Base-by-base conservation (phyloP, 1,140 invertebrate species). In the Riptortus pedestris region DNA sequence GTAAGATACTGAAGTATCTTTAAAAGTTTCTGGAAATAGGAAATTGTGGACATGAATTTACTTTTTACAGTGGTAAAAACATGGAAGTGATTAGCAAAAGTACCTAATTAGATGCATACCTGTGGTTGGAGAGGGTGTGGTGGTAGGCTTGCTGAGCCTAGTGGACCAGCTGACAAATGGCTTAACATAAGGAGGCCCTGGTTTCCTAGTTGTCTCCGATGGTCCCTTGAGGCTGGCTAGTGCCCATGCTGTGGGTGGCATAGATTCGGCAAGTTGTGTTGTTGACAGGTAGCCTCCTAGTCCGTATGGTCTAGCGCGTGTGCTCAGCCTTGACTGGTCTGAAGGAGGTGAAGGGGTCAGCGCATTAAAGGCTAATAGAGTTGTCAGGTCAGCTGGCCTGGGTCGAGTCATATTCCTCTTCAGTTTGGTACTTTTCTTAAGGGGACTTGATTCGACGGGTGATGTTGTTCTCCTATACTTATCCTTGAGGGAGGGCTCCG, bases 81-180 rank as follows among this genome's bases (percentile, higher is more conserved):
- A n/a, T n/a, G n/a, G n/a, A n/a, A n/a, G n/a, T n/a, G n/a, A n/a
- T n/a, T n/a, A n/a, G n/a, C n/a, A n/a, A n/a, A n/a, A n/a, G n/a
- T n/a, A n/a, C n/a, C 31, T 14, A 55, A 55, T 9, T 24, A 26
- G 14, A 55, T 9, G 12, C 24, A 24, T 55, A 55, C 51, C 51
- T 24, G 51, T 55, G 16, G 51, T 55, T 14, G 22, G 20, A 24
- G 51, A 24, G 24, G 51, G 28, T 1, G 57, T 27, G 5, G 65
- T 60, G 9, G 67, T 68, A 1, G n/a, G 29, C 24, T 66, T 67
- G 22, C 65, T 66, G 12, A 69, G 38, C 26, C 66, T 66, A 2
- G 66, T 62, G 7, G 68, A 67, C 68, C 68, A 69, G 12, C 38
- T 64, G 18, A 67, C 33, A 12, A 69, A 69, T 1, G 68, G 68